Evolutionary conservation across 1,140 invertebrate species (phyloP).

Genomic region (Euglossa dilemma): DNA sequence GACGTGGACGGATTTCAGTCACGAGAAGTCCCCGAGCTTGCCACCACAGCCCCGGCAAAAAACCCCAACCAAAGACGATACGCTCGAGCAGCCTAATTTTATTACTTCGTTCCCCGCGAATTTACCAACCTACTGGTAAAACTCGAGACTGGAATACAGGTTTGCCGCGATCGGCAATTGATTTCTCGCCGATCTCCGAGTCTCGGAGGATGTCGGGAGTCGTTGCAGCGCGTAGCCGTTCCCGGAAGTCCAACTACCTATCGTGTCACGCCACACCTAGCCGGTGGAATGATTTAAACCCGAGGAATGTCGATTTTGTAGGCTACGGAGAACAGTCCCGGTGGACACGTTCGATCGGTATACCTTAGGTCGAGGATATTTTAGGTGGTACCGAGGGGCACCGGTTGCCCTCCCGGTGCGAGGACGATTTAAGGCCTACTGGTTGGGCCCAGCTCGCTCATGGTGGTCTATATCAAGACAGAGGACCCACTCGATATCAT

Average conservation of each 20-base stretch:
- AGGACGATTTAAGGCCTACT: conserved; percentile 77
- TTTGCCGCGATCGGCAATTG: not conserved
- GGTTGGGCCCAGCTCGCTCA: conserved; percentile 69
- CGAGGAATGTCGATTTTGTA: conserved; percentile 47
- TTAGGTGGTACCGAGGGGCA: conserved; percentile 65
- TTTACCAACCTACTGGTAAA: not conserved
- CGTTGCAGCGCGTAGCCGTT: not conserved
- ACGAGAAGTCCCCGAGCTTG: not conserved
- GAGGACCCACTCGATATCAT: conserved; percentile 68
- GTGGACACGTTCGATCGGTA: conserved; percentile 67
- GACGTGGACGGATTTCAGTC: not conserved
- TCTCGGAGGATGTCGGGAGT: not conserved
- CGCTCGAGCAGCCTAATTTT: not conserved
- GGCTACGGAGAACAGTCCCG: conserved; percentile 23
- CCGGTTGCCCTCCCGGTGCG: conserved; percentile 72
- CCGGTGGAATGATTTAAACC: conserved; percentile 47
- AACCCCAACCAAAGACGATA: no score
- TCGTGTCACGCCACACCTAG: conserved; percentile 40
- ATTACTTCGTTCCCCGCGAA: not conserved
- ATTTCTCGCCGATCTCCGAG: not conserved
- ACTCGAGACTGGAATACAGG: not conserved
- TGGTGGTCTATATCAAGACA: conserved; percentile 77
- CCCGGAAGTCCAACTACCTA: conserved; percentile 44
- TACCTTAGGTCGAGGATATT: conserved; percentile 72
- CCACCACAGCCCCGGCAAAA: not conserved